Evolutionary conservation across 2,113 vertebrate genomes (phyloP).

Genomic region (Lichenostomus cassidix): DNA sequence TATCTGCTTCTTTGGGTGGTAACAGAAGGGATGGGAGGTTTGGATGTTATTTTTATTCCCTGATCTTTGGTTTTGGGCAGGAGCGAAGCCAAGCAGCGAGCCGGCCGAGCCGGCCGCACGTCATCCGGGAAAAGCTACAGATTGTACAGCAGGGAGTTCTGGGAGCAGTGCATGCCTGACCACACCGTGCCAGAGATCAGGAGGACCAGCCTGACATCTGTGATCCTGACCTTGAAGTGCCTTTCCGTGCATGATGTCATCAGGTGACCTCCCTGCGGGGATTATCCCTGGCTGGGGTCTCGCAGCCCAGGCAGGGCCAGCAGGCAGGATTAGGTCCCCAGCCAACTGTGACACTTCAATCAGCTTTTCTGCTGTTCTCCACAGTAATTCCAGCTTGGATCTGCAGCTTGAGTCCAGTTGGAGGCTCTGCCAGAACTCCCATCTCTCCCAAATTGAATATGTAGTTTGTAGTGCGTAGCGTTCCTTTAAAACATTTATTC

Average conservation of each 20-base stretch:
- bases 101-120: conserved; percentile 90
- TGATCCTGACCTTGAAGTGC: conserved; percentile 94
- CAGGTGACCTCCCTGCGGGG: conserved; percentile 75
- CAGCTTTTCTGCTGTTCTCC: neutral
- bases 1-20: neutral
- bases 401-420: neutral
- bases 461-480: rapidly evolving
- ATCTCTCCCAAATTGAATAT: neutral
- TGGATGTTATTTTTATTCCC: neutral
- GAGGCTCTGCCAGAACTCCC: neutral
- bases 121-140: conserved; percentile 88
- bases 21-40: neutral
- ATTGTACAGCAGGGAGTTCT: conserved; percentile 89
- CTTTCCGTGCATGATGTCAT: conserved; percentile 94
- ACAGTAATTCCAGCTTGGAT: neutral
- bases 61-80: conserved; percentile 60
- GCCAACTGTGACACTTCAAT: neutral
- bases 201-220: conserved; percentile 89
- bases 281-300: neutral
- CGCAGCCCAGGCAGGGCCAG: neutral
- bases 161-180: conserved; percentile 93
- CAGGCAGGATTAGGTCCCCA: neutral
- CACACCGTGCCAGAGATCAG: conserved; percentile 94
- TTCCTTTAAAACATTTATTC: neutral
- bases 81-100: conserved; percentile 90